Conservation (phyloP, 2,797 vertebrate genomes). For the Typhlichthys eigenmanni region DNA sequence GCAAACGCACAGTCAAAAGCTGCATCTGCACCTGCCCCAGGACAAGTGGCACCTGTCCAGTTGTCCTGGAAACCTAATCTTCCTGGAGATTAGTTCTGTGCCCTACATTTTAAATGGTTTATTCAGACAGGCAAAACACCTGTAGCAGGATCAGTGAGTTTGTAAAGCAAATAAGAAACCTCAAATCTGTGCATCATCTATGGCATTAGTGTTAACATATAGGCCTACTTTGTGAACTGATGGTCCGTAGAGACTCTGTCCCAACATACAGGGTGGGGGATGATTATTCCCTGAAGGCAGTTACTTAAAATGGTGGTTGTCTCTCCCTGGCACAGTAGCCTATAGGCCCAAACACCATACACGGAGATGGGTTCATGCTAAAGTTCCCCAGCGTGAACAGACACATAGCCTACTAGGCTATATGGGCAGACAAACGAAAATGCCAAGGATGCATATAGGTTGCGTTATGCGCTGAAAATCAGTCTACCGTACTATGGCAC, state of each 20-base stretch:
- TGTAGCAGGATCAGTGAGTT: constrained; percentile 58
- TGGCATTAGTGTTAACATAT: constrained; percentile 36
- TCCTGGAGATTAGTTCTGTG: constrained; percentile 55
- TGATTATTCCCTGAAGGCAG: constrained; percentile 61
- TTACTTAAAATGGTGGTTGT: constrained; percentile 78
- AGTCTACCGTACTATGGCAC: neutral
- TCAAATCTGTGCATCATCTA: constrained; percentile 50
- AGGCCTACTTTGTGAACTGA: constrained; percentile 19
- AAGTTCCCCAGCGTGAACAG: neutral
- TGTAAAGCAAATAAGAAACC: constrained; percentile 32
- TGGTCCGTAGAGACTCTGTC: constrained; percentile 58
- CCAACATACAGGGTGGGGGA: constrained; percentile 56
- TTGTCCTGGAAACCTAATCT: constrained; percentile 56
- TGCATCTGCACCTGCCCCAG: constrained; percentile 62
- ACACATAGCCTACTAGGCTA: neutral
- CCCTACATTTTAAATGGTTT: constrained; percentile 42
- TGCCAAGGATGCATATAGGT: constrained; percentile 5
- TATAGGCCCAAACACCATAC: constrained; percentile 38
- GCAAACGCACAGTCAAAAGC: constrained; percentile 30
- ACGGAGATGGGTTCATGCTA: constrained; percentile 16
- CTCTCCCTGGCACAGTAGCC: constrained; percentile 57
- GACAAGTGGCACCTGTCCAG: constrained; percentile 55
- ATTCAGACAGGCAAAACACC: constrained; percentile 71
- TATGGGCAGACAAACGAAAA: neutral
- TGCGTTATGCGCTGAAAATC: neutral